Conservation (phyloP, 2,797 vertebrate species). For the Xenopus petersii region DNA sequence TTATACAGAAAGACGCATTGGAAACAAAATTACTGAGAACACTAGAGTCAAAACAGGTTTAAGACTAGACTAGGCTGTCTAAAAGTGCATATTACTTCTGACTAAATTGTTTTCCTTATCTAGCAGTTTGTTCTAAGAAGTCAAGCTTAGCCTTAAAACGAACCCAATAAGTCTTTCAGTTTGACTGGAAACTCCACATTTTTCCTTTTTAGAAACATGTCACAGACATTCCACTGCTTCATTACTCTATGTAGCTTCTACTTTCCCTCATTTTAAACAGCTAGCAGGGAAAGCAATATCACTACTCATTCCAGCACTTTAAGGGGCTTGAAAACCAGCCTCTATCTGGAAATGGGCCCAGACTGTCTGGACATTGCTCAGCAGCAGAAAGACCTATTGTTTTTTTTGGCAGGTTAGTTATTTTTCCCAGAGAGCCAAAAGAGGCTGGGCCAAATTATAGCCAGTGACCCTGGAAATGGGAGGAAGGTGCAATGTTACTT, state of each 20-base stretch:
- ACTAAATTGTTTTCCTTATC: slow-evolving; percentile 60
- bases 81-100: slow-evolving; percentile 55
- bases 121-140: slow-evolving; percentile 59
- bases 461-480: slow-evolving; percentile 67
- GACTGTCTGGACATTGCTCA: slow-evolving; percentile 75
- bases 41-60: slow-evolving; percentile 53
- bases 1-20: slow-evolving; percentile 5
- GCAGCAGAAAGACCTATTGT: slow-evolving; percentile 72
- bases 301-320: slow-evolving; percentile 65
- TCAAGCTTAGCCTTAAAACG: slow-evolving; percentile 61
- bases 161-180: slow-evolving; percentile 67
- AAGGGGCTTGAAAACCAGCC: slow-evolving; percentile 52
- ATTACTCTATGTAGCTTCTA: slow-evolving; percentile 60
- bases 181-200: slow-evolving; percentile 70
- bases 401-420: slow-evolving; percentile 72
- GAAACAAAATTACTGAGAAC: slow-evolving; percentile 50
- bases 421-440: slow-evolving; percentile 68
- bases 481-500: slow-evolving; percentile 60
- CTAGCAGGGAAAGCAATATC: slow-evolving; percentile 50
- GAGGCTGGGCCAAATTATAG: slow-evolving; percentile 51
- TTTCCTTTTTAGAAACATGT: slow-evolving; percentile 73
- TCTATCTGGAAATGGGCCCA: slow-evolving; percentile 73
- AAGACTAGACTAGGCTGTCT: slow-evolving; percentile 39
- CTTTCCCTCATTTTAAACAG: slow-evolving; percentile 57
- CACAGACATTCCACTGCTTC: slow-evolving; percentile 64